phyloP scores from a whole-genome alignment of 1,140 invertebrate species.

The Sesamia nonagrioides region DNA sequence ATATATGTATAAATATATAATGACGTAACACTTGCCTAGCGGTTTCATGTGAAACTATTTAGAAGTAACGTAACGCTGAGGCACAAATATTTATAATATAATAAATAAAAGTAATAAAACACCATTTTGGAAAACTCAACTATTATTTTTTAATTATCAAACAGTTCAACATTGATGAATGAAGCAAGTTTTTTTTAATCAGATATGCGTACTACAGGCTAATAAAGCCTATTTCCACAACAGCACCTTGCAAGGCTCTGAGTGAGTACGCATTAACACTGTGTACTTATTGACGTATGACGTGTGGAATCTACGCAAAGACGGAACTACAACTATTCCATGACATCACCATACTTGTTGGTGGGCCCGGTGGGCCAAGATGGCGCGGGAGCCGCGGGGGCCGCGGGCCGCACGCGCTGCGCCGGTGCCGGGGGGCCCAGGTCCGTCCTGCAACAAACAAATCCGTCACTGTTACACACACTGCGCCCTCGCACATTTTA shows the following conservation, averaged over 20 bases:
- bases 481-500: background rate
- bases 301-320: conserved; percentile 12
- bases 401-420: conserved; percentile 49
- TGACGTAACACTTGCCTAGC: no score
- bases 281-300: conserved; percentile 18
- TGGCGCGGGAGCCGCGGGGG: no score
- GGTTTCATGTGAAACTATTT: no score
- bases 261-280: background rate
- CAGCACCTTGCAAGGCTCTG: background rate
- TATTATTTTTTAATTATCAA: background rate
- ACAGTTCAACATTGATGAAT: background rate
- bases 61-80: no score
- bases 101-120: background rate
- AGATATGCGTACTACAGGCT: conserved; percentile 7
- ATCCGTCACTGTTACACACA: background rate
- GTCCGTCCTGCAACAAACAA: conserved; percentile 66
- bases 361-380: conserved; percentile 58
- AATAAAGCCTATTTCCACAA: background rate
- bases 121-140: conserved; percentile 4
- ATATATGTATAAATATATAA: no score
- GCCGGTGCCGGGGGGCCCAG: conserved; percentile 60
- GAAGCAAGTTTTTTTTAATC: background rate
- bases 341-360: conserved; percentile 78
- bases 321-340: conserved; percentile 64
- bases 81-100: no score